A percentile compares a stretch with the other conserved stretches of the same genome.
phyloP scores from a whole-genome alignment of 2,113 vertebrate genomes.

The Sinocyclocheilus anophthalmus region DNA sequence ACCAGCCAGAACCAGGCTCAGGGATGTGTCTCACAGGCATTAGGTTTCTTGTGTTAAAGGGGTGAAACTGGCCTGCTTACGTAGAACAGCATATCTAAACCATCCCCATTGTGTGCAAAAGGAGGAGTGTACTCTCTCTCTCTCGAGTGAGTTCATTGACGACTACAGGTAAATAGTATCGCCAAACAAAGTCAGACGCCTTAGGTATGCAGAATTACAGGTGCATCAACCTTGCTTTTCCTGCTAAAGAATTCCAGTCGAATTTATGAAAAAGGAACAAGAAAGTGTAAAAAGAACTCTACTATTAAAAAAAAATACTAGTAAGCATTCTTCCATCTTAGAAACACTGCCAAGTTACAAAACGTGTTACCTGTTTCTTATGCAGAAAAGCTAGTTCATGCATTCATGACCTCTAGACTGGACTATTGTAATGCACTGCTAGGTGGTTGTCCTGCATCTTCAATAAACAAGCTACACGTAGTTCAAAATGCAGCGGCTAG shows the following conservation, averaged over 20 bases:
- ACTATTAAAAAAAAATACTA: no score
- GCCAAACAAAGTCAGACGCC: slow-evolving; percentile 8
- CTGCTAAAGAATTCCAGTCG: slow-evolving; percentile 13
- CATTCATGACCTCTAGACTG: no score
- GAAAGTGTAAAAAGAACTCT: no score
- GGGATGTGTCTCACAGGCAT: slow-evolving; percentile 46
- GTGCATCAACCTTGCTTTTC: slow-evolving; percentile 38
- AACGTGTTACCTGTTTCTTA: no score
- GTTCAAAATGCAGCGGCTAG: no score
- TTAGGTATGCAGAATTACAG: slow-evolving; percentile 47
- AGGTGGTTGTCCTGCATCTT: no score
- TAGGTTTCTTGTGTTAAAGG: slow-evolving; percentile 44
- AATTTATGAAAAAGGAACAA: not conserved
- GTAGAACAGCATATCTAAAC: slow-evolving; percentile 38
- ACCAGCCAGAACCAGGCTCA: slow-evolving; percentile 25
- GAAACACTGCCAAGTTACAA: no score
- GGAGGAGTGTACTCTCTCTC: slow-evolving; percentile 47
- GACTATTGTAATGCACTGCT: no score
- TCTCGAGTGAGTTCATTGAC: slow-evolving; percentile 44
- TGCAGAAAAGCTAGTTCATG: no score
- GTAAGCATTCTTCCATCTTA: no score
- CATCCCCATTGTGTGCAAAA: slow-evolving; percentile 49
- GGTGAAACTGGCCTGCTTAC: slow-evolving; percentile 48
- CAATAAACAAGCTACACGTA: no score
- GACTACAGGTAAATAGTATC: slow-evolving; percentile 38